A percentile compares a stretch with the other conserved stretches of the same genome.
Evolutionary conservation across 2,888 invertebrate species (phyloP).

Genomic region (Leptura quadrifasciata): DNA sequence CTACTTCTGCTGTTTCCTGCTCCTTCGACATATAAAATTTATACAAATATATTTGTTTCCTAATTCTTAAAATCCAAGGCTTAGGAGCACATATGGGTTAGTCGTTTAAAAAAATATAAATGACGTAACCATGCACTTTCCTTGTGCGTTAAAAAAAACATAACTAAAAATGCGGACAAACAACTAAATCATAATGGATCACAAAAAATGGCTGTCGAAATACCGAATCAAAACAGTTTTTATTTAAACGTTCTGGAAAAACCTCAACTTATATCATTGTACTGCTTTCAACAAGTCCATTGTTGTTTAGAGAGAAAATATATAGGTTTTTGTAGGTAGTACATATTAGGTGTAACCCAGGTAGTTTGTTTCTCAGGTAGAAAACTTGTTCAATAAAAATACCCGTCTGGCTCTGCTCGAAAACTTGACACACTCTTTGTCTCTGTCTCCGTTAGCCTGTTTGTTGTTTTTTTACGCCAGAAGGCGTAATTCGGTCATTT

Average conservation of each 20-base stretch:
- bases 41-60: too few species aligned
- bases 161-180: too few species aligned
- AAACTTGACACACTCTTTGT: conserved; percentile 2
- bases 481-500: conserved; percentile 2
- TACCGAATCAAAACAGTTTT: conserved; percentile 19
- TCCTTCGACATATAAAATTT: too few species aligned
- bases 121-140: too few species aligned
- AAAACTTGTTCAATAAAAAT: conserved; percentile 43
- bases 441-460: background rate
- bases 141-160: too few species aligned
- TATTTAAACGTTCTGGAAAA: conserved; percentile 16
- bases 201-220: background rate
- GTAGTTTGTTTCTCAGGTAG: conserved; percentile 40
- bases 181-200: background rate
- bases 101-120: too few species aligned
- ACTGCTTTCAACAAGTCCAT: conserved; percentile 27
- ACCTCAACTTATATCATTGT: conserved; percentile 11
- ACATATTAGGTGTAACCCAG: conserved; percentile 34
- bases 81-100: too few species aligned
- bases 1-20: too few species aligned
- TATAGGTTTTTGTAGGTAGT: conserved; percentile 31
- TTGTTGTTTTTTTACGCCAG: background rate
- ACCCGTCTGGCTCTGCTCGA: conserved; percentile 34
- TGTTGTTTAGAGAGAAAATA: conserved; percentile 27
- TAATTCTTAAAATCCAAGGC: too few species aligned